Evolutionary conservation across 2,888 invertebrate genomes (phyloP).

Genomic region (Iselma pallidipennis): DNA sequence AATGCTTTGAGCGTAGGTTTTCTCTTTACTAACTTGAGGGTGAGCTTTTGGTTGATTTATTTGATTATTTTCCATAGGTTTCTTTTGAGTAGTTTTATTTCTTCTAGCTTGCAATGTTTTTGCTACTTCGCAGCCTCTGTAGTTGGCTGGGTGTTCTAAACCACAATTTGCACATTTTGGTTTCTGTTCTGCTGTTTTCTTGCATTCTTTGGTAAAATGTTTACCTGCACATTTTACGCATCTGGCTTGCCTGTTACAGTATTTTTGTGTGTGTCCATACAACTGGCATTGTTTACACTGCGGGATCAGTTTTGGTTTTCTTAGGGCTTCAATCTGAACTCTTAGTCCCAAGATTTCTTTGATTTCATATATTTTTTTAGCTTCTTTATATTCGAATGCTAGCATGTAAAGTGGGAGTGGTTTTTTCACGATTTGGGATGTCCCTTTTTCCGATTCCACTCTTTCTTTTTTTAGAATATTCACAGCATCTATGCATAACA

Average conservation of each 20-base stretch:
- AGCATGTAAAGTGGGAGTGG: no score
- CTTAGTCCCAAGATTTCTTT: no score
- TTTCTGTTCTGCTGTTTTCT: constrained; percentile 34
- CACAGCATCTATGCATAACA: no score
- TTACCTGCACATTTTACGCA: constrained; percentile 56
- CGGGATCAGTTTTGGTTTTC: no score
- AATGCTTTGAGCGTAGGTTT: background rate
- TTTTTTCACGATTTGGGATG: no score
- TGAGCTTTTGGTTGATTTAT: background rate
- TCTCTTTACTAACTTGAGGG: background rate
- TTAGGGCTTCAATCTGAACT: no score
- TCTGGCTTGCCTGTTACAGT: constrained; percentile 48
- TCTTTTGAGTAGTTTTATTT: background rate
- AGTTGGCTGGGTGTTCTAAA: constrained; percentile 51
- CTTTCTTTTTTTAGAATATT: no score
- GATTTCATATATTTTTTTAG: no score
- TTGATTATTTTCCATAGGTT: background rate
- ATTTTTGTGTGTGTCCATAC: background rate
- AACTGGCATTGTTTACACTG: background rate
- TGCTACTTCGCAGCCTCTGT: constrained; percentile 36
- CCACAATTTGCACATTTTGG: constrained; percentile 54
- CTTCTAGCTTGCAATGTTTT: background rate
- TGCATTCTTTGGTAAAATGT: constrained; percentile 51
- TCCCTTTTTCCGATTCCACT: no score
- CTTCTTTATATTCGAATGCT: no score